Base-by-base conservation (phyloP, 2,888 invertebrate genomes). In the Oxycera nigricornis region DNA sequence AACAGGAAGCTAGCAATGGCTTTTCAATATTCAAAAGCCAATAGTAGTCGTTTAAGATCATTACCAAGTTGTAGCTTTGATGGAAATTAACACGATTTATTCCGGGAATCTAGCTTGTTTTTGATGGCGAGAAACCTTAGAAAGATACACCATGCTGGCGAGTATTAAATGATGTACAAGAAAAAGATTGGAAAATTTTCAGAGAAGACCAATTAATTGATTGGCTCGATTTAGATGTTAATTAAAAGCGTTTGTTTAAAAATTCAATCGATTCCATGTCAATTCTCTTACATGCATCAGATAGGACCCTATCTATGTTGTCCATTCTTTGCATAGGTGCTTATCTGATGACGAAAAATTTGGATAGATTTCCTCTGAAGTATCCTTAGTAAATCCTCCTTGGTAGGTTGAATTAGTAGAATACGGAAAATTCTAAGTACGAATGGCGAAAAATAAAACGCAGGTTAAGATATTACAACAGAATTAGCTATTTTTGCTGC, bases 81-180 rank as follows among this genome's bases (percentile, higher is more conserved):
- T 41, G 65, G 65, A 65, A 65, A 65, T 41, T 65, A 65, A 65
- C 65, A 65, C 65, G 65, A 41, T 65, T 24, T 24, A 14, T 65
- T 65, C 65, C 14, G 11, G 24, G 39, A 65, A 65, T 22, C 20
- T 20, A 39, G n/a, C 31, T 22, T 17, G 62, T 28, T n/a, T n/a
- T 59, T 59, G 61, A 7, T 30, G 31, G 61, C 31, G 31, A 3
- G 11, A 1, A 28, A 9, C 11, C 28, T n/a, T 2, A 6, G 57
- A 14, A n/a, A 2, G 24, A 57, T 28, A 14, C n/a, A 17, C 7
- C 31, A 1, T 17, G 14, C 9, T 17, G 17, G 35, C 31, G 31
- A 7, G 61, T 26, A 61, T 61, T 61, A 61, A 31, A 61, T 31
- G 61, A 17, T n/a, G 35, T 61, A 31, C 14, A 31, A 17, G 17